Percentiles rank a stretch among this genome's conserved stretches.
Conservation (phyloP, 2,113 vertebrate genomes). For the Eolophus roseicapilla region DNA sequence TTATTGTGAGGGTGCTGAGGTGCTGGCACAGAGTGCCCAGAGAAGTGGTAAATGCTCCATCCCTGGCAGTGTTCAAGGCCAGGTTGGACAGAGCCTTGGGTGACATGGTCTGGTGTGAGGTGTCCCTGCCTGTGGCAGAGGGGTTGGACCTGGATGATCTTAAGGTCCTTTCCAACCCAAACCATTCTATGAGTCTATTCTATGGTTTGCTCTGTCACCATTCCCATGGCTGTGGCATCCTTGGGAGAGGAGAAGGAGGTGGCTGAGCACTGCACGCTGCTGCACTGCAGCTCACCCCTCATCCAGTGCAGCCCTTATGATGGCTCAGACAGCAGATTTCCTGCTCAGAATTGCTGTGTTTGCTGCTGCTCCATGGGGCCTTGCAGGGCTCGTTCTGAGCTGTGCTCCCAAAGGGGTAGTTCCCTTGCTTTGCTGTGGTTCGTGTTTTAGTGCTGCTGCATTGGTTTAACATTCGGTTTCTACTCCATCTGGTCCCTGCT, state of each 20-base stretch:
- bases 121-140: not conserved
- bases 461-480: not conserved
- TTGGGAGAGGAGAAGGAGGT: not conserved
- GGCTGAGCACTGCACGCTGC: not conserved
- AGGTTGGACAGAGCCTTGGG: not conserved
- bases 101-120: not conserved
- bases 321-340: not conserved
- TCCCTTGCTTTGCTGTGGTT: not conserved
- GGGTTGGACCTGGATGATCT: not conserved
- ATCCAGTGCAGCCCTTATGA: not conserved
- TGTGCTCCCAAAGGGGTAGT: not conserved
- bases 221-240: accelerated
- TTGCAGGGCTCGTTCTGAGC: not conserved
- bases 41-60: not conserved
- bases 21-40: not conserved
- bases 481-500: not conserved
- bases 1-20: not conserved
- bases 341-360: not conserved
- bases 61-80: not conserved
- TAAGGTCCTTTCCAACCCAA: not conserved
- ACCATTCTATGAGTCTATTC: not conserved
- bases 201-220: not conserved
- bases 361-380: not conserved
- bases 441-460: not conserved
- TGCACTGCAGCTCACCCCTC: constrained; percentile 35